Conservation (phyloP, 2,888 invertebrate genomes). For the Campoplex nolae region DNA sequence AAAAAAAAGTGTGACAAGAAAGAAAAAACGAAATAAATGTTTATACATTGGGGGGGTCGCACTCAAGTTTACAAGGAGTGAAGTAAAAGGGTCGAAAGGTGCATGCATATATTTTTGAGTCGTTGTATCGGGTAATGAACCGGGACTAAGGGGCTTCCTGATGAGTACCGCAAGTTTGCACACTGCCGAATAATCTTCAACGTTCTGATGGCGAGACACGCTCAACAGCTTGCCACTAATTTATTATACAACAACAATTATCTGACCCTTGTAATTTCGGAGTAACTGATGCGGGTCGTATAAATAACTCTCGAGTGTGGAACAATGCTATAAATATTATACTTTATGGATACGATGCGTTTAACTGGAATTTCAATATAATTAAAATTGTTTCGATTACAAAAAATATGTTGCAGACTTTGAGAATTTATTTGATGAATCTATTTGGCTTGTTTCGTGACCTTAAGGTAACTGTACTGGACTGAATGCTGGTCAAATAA, state of each 20-base stretch:
- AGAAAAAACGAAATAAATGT: constrained; percentile 37
- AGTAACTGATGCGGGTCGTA: constrained; percentile 33
- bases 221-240: constrained; percentile 34
- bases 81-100: constrained; percentile 64
- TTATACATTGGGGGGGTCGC: constrained; percentile 42
- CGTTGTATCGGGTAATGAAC: constrained; percentile 49
- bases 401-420: background rate
- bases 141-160: constrained; percentile 57
- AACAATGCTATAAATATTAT: constrained; percentile 25
- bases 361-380: background rate
- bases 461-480: too few species aligned
- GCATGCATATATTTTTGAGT: constrained; percentile 32
- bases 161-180: constrained; percentile 33
- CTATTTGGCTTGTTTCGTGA: background rate
- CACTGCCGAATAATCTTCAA: constrained; percentile 52
- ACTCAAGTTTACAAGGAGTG: constrained; percentile 58
- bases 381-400: background rate
- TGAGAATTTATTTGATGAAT: background rate
- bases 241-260: constrained; percentile 39
- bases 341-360: constrained; percentile 1
- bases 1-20: constrained; percentile 35
- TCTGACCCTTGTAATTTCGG: constrained; percentile 44
- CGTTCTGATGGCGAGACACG: constrained; percentile 21
- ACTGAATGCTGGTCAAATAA: too few species aligned
- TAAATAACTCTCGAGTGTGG: constrained; percentile 49